A percentile compares a stretch with the other conserved stretches of the same genome.
These are phyloP conservation scores for Vicugna pacos DNA, from an alignment of 2,113 vertebrate genomes.

Conservation along the genomic window DNA sequence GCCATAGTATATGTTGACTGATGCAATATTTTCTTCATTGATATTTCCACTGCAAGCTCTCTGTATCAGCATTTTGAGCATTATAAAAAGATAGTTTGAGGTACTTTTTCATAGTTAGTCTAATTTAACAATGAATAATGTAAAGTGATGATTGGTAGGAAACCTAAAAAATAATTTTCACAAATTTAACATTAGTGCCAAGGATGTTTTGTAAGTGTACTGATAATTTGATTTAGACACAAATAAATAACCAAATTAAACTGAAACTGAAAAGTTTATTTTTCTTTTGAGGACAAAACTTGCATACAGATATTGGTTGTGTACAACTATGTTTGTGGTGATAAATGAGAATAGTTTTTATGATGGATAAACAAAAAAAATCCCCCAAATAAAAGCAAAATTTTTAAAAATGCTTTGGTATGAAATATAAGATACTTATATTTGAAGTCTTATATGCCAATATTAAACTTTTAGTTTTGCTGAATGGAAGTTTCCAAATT, in stretches of 20 bases:
- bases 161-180: slow-evolving; percentile 64
- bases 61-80: not conserved
- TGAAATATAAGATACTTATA: slow-evolving; percentile 6
- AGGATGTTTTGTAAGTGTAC: slow-evolving; percentile 45
- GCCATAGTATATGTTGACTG: not conserved
- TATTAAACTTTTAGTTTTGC: slow-evolving; percentile 26
- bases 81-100: not conserved
- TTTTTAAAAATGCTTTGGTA: slow-evolving; percentile 17
- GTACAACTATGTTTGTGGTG: not conserved
- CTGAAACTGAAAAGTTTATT: not conserved
- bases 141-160: slow-evolving; percentile 15
- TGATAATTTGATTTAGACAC: slow-evolving; percentile 54
- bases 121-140: slow-evolving; percentile 57
- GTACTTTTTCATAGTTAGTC: slow-evolving; percentile 54
- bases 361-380: not conserved
- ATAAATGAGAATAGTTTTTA: slow-evolving; percentile 60
- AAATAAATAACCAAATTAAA: slow-evolving; percentile 53
- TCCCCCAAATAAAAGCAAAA: not conserved
- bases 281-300: slow-evolving; percentile 51
- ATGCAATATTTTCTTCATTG: slow-evolving; percentile 59
- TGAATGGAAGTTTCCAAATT: not conserved
- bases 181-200: slow-evolving; percentile 44
- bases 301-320: slow-evolving; percentile 1
- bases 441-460: not conserved
- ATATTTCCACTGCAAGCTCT: not conserved